Evolutionary conservation across 1,140 invertebrate species (phyloP), one percentile per base, ranked within the genome.

Genomic region (Microplitis demolitor): DNA sequence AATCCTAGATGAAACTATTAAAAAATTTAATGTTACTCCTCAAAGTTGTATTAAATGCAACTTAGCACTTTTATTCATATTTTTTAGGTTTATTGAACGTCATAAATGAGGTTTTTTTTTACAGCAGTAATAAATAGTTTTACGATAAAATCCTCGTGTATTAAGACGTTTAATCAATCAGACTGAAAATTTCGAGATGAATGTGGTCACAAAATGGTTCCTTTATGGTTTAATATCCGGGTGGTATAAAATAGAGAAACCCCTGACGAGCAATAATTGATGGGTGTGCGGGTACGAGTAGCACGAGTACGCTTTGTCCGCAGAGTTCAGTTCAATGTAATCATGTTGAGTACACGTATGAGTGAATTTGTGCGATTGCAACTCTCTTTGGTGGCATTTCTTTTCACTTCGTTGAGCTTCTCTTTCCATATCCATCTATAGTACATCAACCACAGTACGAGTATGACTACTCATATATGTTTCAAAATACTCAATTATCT

Each of bases 201-300:
- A 61, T 61, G 60, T 61, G 60, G 60, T 13, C 60, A 35, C 60
- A 35, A 61, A 61, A 61, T 31, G 60, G 60, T 56, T 24, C 24
- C 53, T 24, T 24, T 56, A 24, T 45, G 39, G 39, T 45, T 45
- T 45, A 45, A 45, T 45, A 45, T 45, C 39, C 9, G 39, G 39
- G 39, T 45, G n/a, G 24, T 5, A 14, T 24, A 13, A 56, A 56
- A 56, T 56, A 24, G 53, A 56, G 53, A 56, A 56, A 56, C 53
- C 60, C 11, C 60, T 61, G 60, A 35, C 60, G 16, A 35, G 6
- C 33, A 33, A 35, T 61, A 61, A 61, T 61, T 61, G 60, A 61
- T 61, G 60, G 60, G 60, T 35, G 24, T 11, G 39, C 31, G 60
- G 60, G 60, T 35, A 6, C 39, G 39, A 11, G 39, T 45, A 33